These are phyloP conservation scores for Microcebus lehilahytsara DNA, from an alignment of 2,113 vertebrate genomes.

Conservation along the genomic window DNA sequence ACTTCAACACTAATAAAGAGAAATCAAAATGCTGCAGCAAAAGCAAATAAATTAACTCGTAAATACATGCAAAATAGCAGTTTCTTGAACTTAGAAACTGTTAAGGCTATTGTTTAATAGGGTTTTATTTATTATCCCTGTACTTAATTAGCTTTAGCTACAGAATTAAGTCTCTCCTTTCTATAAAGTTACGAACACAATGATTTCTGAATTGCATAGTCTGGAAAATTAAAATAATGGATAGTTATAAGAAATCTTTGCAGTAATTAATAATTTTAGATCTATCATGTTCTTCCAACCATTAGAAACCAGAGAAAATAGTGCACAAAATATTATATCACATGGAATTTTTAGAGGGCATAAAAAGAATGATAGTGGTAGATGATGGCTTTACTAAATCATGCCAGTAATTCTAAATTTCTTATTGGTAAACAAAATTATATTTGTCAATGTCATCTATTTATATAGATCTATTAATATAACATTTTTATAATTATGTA, in stretches of 20 bases:
- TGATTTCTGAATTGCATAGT: not conserved
- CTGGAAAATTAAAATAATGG: slow-evolving; percentile 14
- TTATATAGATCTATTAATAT: not conserved
- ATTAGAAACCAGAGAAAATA: not conserved
- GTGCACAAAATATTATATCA: not conserved
- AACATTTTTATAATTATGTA: not conserved
- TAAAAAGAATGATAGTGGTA: not conserved
- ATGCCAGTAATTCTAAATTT: not conserved
- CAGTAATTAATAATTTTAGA: not conserved
- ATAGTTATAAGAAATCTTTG: not conserved
- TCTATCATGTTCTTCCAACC: not conserved
- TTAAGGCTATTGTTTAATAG: not conserved
- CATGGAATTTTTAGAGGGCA: not conserved
- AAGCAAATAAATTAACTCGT: not conserved
- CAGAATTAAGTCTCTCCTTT: not conserved
- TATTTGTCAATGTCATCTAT: not conserved
- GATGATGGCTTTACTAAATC: not conserved
- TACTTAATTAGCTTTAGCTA: not conserved
- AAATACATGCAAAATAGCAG: not conserved
- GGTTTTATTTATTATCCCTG: not conserved
- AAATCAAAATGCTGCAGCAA: not conserved
- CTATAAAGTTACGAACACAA: not conserved
- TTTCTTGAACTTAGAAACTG: not conserved
- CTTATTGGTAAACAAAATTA: not conserved
- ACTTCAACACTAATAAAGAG: not conserved